Evolutionary conservation across 2,888 invertebrate species (phyloP), one percentile per base, ranked within the genome.

Genomic region (Drosophila diplacantha): DNA sequence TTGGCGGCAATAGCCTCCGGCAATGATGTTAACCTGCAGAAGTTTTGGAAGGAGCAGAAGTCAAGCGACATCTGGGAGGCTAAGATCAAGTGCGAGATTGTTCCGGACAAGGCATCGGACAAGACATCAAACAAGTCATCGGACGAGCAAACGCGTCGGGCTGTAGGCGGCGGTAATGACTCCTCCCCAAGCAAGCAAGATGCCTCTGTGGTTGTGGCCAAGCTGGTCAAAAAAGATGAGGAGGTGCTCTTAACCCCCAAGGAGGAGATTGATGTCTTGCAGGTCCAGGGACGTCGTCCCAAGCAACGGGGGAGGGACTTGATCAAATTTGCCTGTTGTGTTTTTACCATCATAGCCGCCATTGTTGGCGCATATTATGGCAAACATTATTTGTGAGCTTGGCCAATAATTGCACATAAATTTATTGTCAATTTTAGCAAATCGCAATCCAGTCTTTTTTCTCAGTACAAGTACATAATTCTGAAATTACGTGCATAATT

Each of bases 11-110:
- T 52, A 6, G 54, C 8, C 0, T 12, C 22, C 0, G 41, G 29
- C 0, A 24, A 8, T 0, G 12, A 63, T 4, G 2, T 0, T 0
- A 38, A 66, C 4, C 8, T 72, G 14, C 43, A 52, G 0, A 47
- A 61, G 2, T 77, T 75, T 24, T 80, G 81, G 80, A 72, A 50
- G 37, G 7, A 18, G 0, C 12, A 65, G 3, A 41, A 22, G 6
- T 22, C 55, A 0, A 0, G 20, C 0, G 7, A 12, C 0, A 46
- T 68, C 11, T 79, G 77, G 69, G 61, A 53, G 59, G 12, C 2
- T 11, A 79, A 68, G 44, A 49, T 81, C 22, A 55, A 24, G 8
- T 68, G 67, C 26, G 57, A 55, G 2, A 31, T 70, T 4, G 31
- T 50, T 1, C 16, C 7, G 1, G 14, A 3, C 3, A 37, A 39